Evolutionary conservation across 2,888 invertebrate genomes (phyloP).

Genomic region (Ophioninae sp.): DNA sequence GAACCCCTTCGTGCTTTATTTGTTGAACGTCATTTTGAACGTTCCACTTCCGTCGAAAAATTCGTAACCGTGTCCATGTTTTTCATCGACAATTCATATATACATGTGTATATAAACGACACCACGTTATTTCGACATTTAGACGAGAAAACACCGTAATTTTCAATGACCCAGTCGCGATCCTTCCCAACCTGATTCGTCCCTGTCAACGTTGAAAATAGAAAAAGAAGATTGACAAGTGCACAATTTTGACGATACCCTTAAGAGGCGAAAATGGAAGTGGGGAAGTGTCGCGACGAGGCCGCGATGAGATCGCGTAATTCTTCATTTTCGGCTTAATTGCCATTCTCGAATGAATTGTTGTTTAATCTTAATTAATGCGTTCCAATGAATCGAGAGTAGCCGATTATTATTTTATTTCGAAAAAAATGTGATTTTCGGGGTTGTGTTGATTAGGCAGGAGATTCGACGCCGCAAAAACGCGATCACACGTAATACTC

Average conservation of each 20-base stretch:
- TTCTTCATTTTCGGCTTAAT: background rate
- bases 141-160: constrained; percentile 7
- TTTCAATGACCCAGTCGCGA: background rate
- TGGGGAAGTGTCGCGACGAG: background rate
- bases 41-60: background rate
- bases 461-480: constrained; percentile 67
- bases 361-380: background rate
- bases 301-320: background rate
- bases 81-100: background rate
- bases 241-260: background rate
- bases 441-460: background rate
- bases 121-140: background rate
- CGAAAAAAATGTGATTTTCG: background rate
- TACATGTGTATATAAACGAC: background rate
- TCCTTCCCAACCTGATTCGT: background rate
- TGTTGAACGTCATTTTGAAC: background rate
- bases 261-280: background rate
- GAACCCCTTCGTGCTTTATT: background rate
- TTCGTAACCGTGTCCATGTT: background rate
- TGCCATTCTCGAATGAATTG: background rate
- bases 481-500: constrained; percentile 79
- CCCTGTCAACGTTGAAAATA: background rate
- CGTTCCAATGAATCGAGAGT: background rate
- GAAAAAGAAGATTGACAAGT: constrained; percentile 8
- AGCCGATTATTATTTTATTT: background rate